A percentile compares a stretch with the other conserved stretches of the same genome.
phyloP scores from a whole-genome alignment of 2,888 invertebrate genomes.

The Aethes cnicana region DNA sequence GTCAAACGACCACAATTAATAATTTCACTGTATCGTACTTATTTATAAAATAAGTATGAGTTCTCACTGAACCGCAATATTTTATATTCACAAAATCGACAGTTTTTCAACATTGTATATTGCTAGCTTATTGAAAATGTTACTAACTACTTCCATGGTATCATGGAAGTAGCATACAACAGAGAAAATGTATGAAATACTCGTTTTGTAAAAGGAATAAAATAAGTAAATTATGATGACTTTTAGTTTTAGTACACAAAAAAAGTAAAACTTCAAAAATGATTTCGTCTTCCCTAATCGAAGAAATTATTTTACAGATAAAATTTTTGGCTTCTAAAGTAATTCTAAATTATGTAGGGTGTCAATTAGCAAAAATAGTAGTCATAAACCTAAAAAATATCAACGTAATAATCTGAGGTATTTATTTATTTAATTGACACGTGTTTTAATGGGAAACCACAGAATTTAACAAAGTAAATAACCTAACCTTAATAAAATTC shows the following conservation, averaged over 20 bases:
- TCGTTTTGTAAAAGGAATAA: no score
- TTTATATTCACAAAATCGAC: no score
- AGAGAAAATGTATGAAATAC: no score
- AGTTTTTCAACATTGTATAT: no score
- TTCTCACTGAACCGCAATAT: no score
- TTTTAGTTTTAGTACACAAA: conserved; percentile 34
- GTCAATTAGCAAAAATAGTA: conserved; percentile 70
- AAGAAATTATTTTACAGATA: conserved; percentile 71
- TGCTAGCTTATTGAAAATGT: no score
- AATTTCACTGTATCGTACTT: no score
- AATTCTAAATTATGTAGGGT: conserved; percentile 79
- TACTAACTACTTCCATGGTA: no score
- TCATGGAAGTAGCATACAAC: no score
- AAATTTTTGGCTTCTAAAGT: conserved; percentile 77
- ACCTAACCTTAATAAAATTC: background rate
- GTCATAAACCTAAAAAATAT: conserved; percentile 75
- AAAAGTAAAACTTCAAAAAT: conserved; percentile 72
- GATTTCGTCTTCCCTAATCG: conserved; percentile 79
- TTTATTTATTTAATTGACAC: conserved; percentile 14
- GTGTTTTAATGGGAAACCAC: background rate
- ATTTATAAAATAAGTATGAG: no score
- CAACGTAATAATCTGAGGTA: conserved; percentile 54
- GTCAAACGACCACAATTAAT: no score
- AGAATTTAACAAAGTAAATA: background rate
- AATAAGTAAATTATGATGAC: no score